These are phyloP conservation scores for Pituophis catenifer DNA, from an alignment of 2,113 vertebrate species.

Conservation along the genomic window DNA sequence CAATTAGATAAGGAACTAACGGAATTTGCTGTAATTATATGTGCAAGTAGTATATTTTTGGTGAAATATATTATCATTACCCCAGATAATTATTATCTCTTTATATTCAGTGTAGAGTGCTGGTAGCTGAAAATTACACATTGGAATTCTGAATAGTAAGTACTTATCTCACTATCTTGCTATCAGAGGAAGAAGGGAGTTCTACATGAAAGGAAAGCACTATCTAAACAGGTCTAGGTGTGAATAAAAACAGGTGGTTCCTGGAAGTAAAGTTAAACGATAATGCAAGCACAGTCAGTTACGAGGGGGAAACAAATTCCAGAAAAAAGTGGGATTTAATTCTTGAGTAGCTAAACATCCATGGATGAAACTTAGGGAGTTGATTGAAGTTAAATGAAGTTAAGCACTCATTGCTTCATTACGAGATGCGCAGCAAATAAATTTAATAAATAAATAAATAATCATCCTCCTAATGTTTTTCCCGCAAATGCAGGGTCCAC, in stretches of 20 bases:
- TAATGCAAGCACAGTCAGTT: neutral
- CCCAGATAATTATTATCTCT: neutral
- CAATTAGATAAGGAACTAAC: neutral
- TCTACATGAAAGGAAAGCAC: neutral
- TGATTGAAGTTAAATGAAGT: neutral
- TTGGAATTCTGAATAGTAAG: neutral
- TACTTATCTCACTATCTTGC: neutral
- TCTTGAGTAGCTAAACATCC: neutral
- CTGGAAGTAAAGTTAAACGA: neutral
- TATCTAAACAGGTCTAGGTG: neutral
- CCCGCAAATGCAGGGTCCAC: neutral
- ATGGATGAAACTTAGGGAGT: neutral
- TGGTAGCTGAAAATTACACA: neutral
- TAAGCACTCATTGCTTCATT: neutral
- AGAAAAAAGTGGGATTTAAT: neutral
- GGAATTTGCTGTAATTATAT: neutral
- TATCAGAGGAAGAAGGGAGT: neutral
- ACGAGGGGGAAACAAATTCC: neutral
- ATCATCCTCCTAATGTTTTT: neutral
- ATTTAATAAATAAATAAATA: neutral
- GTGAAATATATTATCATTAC: neutral
- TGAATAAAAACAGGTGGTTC: neutral
- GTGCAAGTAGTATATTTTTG: neutral
- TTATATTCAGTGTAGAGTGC: neutral
- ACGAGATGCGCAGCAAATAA: neutral